Evolutionary conservation across 2,797 vertebrate genomes (phyloP).

Genomic region (Iguana delicatissima): DNA sequence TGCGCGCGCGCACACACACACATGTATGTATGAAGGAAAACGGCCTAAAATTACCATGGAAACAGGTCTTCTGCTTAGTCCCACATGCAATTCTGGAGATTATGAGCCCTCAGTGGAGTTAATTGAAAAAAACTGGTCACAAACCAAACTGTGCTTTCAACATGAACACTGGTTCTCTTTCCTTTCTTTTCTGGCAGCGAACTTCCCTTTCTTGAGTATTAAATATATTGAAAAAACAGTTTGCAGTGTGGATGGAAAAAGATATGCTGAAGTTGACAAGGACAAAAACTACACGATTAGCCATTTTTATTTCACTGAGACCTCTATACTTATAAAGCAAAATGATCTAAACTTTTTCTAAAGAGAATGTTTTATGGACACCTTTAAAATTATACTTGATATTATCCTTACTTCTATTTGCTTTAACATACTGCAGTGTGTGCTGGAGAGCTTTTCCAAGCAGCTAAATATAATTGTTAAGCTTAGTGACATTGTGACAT

Average conservation of each 20-base stretch:
- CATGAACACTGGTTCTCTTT: background rate
- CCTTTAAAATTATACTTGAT: background rate
- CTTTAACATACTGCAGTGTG: background rate
- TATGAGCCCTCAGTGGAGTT: background rate
- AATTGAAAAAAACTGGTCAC: background rate
- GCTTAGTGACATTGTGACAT: background rate
- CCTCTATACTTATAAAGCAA: background rate
- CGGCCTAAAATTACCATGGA: constrained; percentile 15
- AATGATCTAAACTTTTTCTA: background rate
- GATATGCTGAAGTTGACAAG: background rate
- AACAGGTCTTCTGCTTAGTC: background rate
- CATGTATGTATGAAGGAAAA: background rate
- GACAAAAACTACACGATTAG: background rate
- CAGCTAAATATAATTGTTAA: background rate
- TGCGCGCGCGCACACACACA: no score
- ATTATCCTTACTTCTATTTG: background rate
- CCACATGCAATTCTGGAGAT: background rate
- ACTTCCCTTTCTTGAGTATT: background rate
- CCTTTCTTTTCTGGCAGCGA: background rate
- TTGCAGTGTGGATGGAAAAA: background rate
- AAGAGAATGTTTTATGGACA: background rate
- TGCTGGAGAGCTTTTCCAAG: background rate
- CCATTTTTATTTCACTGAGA: no score
- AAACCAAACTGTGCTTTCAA: background rate
- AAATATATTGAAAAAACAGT: background rate